Evolutionary conservation across 2,113 vertebrate species (phyloP), one percentile per base, ranked within the genome.

Genomic region (Limanda limanda): DNA sequence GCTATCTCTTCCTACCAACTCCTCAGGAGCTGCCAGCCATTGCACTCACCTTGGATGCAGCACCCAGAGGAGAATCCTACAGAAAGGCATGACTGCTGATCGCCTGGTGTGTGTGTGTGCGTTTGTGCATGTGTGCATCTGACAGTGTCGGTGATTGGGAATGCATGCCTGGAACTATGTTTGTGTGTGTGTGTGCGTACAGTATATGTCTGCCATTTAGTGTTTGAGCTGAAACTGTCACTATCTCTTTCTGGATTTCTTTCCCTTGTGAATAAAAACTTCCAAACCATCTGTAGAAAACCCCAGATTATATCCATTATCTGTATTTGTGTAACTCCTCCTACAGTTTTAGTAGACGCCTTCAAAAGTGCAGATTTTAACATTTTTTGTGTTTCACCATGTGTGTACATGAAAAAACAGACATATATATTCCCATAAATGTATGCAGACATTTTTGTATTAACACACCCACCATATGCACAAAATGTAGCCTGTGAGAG

Each of bases 1-100:
- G 93, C 94, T 96, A 95, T 96, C 95, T 95, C 91, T 89, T 91
- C 89, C 93, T 92, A 87, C 86, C 90, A 95, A 93, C 94, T 95
- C 94, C 93, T 95, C 88, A 91, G 92, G 93, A 93, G 85, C 92
- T 90, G 89, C 89, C 90, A 92, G 88, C 92, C 92, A 91, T 93
- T 88, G 76, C 89, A 88, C 94, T 96, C 95, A 96, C 94, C 94
- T 94, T 94, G 94, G 94, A 94, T 89, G 87, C 90, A 81, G 85
- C 88, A 93, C 94, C 91, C 93, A 86, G 91, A 93, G 94, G 93
- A 95, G 93, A 93, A 90, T 94, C 92, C 92, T 90, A 75, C 87
- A 91, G 92, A 93, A 92, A 91, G 81, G 88, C 88, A 79, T 78
- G 88, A 80, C 89, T 89, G 69, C 84, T 75, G 71, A 74, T 80